Base-by-base conservation (phyloP, 2,888 invertebrate species). In the Pasiphila rectangulata region DNA sequence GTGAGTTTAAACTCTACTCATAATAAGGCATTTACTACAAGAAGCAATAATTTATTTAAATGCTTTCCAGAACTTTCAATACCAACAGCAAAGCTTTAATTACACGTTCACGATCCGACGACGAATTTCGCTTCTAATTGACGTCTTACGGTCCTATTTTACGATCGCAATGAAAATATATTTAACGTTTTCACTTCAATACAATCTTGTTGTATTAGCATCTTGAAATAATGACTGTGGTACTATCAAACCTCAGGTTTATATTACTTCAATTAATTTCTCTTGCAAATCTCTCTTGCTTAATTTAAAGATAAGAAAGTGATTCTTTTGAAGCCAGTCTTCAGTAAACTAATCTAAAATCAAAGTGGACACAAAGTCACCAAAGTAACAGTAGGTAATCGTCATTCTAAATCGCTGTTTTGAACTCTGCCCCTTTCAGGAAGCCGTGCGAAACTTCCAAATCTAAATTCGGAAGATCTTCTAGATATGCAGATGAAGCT, bases 401-500 rank as follows among this genome's bases (percentile, higher is more conserved):
- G 45, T 42, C 41, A 38, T 46, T 45, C 13, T n/a, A 42, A 50
- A 46, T 42, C 23, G 32, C 37, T 34, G 37, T 40, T 36, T 37
- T 42, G 38, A 46, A 38, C 43, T 30, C 23, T 51, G 40, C 43
- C 43, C 53, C 44, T 52, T 52, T 54, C 50, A 29, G 39, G 38
- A 55, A 54, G 46, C 50, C 53, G 48, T 46, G 51, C 50, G 46
- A 58, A 51, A 58, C 51, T 56, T 52, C 42, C 64, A 46, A 50
- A 54, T 52, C 50, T 56, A 56, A 52, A 56, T 51, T 56, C 51
- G 52, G 61, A 63, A 68, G 70, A 73, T 72, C 67, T 69, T 60
- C 59, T 65, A 72, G 74, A 78, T 83, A 83, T 83, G 81, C 76
- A 82, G 79, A 83, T 82, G 77, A 80, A 75, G 67, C 65, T 71